Evolutionary conservation across 1,140 invertebrate species (phyloP).

Genomic region (Trachymyrmex cornetzi): DNA sequence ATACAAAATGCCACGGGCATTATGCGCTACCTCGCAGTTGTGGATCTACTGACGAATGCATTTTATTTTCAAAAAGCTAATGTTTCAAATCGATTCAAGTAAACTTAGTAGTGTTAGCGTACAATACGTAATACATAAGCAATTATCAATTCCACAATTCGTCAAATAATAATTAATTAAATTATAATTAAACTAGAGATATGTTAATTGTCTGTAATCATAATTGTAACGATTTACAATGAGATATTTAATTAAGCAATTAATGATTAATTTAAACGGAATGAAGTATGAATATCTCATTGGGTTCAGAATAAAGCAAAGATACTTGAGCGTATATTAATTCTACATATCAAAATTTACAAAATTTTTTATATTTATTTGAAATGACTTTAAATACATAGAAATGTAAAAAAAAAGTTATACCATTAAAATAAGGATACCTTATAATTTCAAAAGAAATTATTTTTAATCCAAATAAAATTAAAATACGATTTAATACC

Average conservation of each 20-base stretch:
- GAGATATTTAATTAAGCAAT: not conserved
- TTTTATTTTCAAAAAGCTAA: conserved; percentile 30
- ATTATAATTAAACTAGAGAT: not conserved
- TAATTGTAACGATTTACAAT: not conserved
- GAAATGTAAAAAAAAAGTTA: not conserved
- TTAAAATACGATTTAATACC: not conserved
- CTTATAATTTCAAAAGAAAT: not conserved
- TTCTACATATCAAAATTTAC: not conserved
- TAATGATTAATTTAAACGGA: not conserved
- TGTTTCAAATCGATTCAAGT: not conserved
- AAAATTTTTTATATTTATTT: not conserved
- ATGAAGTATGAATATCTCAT: conserved; percentile 19
- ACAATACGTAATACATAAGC: not conserved
- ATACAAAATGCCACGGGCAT: not conserved
- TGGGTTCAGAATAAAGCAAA: not conserved
- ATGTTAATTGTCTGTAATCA: conserved; percentile 11
- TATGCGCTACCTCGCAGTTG: not conserved
- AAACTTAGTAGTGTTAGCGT: not conserved
- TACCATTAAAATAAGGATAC: not conserved
- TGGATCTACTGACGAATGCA: not conserved
- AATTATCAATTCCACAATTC: not conserved
- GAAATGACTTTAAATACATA: not conserved
- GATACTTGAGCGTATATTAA: not conserved
- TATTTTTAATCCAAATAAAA: not conserved
- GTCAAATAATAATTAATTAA: not conserved